Evolutionary conservation across 1,140 invertebrate species (phyloP), one percentile per base, ranked within the genome.

Genomic region (Adelges cooleyi): DNA sequence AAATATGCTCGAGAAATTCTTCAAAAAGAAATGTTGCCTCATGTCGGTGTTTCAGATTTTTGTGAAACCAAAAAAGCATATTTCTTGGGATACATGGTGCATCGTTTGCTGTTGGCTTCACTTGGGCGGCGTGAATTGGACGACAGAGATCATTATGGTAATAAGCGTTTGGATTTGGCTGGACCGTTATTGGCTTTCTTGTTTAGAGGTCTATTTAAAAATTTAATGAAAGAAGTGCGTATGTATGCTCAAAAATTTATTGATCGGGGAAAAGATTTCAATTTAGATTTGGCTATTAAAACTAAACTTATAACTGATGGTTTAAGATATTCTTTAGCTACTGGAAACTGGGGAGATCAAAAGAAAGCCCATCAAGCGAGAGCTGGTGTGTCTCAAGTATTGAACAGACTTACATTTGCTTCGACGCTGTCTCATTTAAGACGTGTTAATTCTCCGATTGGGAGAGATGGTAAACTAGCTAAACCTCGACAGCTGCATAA

Each of bases 11-110:
- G 90, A 74, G 96, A 99, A 86, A 98, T 99, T 78, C 77, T 99
- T 65, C 95, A 99, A 73, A 98, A 98, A 73, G 95, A 99, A 89
- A 97, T 98, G 92, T 83, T 99, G 69, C 95, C 96, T 11, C 96
- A 99, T 78, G 94, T 98, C 67, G 95, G 95, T 70, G 93, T 98
- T 4, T 95, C 93, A 51, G 95, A 98, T 75, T 98, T 96, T 76
- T 98, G 95, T 80, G 96, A 99, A 80, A 98, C 95, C 0, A 98
- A 98, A 75, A 99, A 99, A 75, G 95, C 95, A 0, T 98, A 97
- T 73, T 98, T 96, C 72, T 80, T 98, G 33, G 94, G 93, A 78
- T 83, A 73, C 73, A 73, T 70, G 66, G 53, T 62, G 27, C 42
- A 66, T 53, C 82, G 96, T 69, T 76, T 99, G 49, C 77, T 99